Conservation (phyloP, 1,140 invertebrate genomes). For the Sycophaga agraensis region DNA sequence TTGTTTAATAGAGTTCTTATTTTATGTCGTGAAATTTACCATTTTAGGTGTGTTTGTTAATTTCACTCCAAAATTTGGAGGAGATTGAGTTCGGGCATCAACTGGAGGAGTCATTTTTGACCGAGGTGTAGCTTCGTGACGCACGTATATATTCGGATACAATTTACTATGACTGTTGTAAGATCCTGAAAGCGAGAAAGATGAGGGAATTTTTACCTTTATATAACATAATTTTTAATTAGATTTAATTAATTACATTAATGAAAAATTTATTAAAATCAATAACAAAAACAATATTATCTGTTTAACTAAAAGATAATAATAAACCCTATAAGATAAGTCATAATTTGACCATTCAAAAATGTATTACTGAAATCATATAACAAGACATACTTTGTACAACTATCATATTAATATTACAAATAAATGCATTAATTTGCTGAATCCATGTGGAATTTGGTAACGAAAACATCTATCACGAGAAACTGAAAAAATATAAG, state of each 20-base stretch:
- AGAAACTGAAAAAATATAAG: not conserved
- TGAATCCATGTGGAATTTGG: no score
- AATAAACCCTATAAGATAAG: not conserved
- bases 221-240: no score
- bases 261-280: not conserved
- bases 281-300: not conserved
- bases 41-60: conserved; percentile 23
- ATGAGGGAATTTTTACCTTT: conserved; percentile 10
- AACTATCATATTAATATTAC: no score
- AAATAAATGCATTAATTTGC: no score
- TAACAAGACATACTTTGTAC: no score
- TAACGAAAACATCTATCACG: not conserved
- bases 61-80: conserved; percentile 2
- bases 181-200: conserved; percentile 13
- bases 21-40: conserved; percentile 8
- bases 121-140: not conserved
- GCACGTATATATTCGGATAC: not conserved
- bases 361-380: no score
- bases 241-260: no score
- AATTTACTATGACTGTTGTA: not conserved
- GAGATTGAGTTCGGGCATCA: conserved; percentile 7
- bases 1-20: no score
- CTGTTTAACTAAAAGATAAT: not conserved
- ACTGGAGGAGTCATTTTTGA: conserved; percentile 23
- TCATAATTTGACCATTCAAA: not conserved